Evolutionary conservation across 92 coral and sea anemone genomes (phyloP), one percentile per base, ranked within the genome.

Genomic region (Porites lobata): DNA sequence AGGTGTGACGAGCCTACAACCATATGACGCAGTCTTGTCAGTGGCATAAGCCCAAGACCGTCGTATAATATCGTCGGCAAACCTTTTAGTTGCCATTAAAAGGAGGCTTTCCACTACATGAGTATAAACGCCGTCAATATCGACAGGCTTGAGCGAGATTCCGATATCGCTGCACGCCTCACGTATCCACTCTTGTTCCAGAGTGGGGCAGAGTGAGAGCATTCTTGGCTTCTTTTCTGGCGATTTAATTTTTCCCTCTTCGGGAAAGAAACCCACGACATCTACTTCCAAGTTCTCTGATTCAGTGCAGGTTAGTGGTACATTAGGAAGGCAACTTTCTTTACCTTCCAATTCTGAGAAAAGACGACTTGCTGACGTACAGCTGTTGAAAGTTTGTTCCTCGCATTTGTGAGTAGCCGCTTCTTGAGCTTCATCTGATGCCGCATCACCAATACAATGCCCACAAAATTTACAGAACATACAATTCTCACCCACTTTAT

Each of bases 381-480:
- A 71, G 68, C 95, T 80, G 24, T 62, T 78, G 58, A 72, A 85
- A 32, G 10, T 29, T 6, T 69, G 77, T 11, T 82, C 86, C 8
- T 84, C 91, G 52, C 70, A 89, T 11, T 56, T 77, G 63, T 69
- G 82, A 76, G 50, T 85, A 65, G 80, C 73, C n/a, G 54, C 74
- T 81, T 76, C 92, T 77, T 65, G 69, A 1, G 43, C 81, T 75
- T 80, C 72, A 9, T 66, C 86, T 32, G 68, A 82, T 56, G 68
- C 82, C 86, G 77, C 50, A 50, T 57, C 66, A 56, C 13, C 54
- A 8, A 87, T 38, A 7, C 74, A 26, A 50, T 85, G 73, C 26
- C 99, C 99, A 87, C 99, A 96, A 13, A 95, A 66, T 26, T 93
- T 92, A 80, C 99, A 96, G 80, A 93, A 92, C 4, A 50, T 73